These are phyloP conservation scores for Scortum barcoo DNA, from an alignment of 2,113 vertebrate genomes.

Conservation along the genomic window DNA sequence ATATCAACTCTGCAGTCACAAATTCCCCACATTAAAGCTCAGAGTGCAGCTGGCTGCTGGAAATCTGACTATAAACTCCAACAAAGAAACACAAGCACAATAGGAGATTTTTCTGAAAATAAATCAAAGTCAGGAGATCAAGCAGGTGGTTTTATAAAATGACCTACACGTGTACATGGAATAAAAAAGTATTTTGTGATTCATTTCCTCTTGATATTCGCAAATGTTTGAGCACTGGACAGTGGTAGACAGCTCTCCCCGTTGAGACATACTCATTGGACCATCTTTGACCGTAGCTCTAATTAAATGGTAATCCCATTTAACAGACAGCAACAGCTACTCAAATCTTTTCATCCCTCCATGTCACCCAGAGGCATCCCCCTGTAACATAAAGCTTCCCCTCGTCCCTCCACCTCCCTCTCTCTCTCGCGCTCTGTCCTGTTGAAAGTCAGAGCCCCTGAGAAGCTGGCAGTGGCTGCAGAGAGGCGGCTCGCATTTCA, in stretches of 20 bases:
- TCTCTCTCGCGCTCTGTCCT: slow-evolving; percentile 38
- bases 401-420: slow-evolving; percentile 32
- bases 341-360: slow-evolving; percentile 63
- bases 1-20: neutral
- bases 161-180: neutral
- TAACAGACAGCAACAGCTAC: slow-evolving; percentile 74
- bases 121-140: neutral
- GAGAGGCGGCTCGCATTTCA: slow-evolving; percentile 72
- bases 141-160: neutral
- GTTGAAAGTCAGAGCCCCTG: slow-evolving; percentile 65
- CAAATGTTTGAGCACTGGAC: neutral
- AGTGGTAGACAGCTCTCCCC: neutral
- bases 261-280: slow-evolving; percentile 12
- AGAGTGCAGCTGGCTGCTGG: neutral
- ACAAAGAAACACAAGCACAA: neutral
- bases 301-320: slow-evolving; percentile 68
- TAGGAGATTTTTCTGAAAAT: neutral
- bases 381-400: slow-evolving; percentile 68
- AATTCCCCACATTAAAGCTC: neutral
- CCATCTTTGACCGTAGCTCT: slow-evolving; percentile 49
- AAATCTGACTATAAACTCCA: neutral
- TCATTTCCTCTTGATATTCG: neutral
- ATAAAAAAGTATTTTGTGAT: neutral
- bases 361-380: slow-evolving; percentile 59
- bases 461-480: slow-evolving; percentile 71